Conservation (phyloP, 2,888 invertebrate genomes). For the Leptopterna dolabrata region DNA sequence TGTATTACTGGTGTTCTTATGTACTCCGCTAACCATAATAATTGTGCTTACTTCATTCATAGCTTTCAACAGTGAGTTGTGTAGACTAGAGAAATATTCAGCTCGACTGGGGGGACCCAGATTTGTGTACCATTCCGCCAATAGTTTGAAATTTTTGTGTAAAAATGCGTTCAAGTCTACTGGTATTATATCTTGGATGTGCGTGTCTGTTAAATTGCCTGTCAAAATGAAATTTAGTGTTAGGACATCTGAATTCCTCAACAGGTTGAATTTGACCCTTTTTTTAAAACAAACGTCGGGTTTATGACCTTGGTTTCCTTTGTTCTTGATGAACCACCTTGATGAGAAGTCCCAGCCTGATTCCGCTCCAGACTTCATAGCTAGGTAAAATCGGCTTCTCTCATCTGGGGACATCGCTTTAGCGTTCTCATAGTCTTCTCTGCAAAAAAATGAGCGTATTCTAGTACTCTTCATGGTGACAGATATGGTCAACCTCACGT, state of each 20-base stretch:
- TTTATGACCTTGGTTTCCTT: constrained; percentile 63
- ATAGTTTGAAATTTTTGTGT: constrained; percentile 75
- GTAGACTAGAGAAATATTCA: constrained; percentile 70
- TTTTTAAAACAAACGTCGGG: no score
- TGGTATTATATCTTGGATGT: constrained; percentile 77
- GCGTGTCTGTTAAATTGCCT: constrained; percentile 68
- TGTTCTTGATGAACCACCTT: constrained; percentile 78
- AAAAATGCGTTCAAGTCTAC: constrained; percentile 86
- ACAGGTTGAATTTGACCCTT: background rate
- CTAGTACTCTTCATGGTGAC: background rate
- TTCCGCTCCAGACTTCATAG: constrained; percentile 83
- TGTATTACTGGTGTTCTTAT: no score
- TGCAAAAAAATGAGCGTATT: background rate
- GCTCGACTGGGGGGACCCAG: constrained; percentile 70
- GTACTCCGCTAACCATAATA: no score
- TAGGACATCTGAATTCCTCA: background rate
- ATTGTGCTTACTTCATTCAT: constrained; percentile 70
- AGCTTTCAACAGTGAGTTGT: constrained; percentile 72
- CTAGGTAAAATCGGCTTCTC: constrained; percentile 68
- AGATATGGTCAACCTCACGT: no score
- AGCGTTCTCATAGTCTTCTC: constrained; percentile 51
- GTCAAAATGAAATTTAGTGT: background rate
- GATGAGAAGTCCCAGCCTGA: constrained; percentile 90
- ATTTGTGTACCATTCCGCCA: constrained; percentile 75
- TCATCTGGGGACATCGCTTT: constrained; percentile 26